These are phyloP conservation scores for Cyprinodon variegatus DNA, from an alignment of 2,113 vertebrate genomes.

Conservation along the genomic window DNA sequence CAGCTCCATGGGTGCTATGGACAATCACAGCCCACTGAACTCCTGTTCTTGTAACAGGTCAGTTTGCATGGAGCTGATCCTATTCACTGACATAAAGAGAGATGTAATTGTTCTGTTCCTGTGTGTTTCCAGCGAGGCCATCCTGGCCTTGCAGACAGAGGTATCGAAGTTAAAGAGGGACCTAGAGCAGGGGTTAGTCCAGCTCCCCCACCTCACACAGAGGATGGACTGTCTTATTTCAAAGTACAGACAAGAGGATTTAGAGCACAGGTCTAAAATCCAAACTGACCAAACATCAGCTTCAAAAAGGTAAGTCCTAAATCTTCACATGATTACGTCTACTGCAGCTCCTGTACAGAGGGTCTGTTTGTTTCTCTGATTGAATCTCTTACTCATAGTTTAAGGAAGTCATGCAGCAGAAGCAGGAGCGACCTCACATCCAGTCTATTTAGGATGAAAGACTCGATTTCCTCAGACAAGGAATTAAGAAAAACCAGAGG, in stretches of 20 bases:
- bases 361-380: not conserved
- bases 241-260: constrained; percentile 55
- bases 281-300: constrained; percentile 34
- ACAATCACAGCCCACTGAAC: constrained; percentile 28
- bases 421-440: constrained; percentile 24
- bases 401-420: constrained; percentile 37
- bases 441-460: constrained; percentile 54
- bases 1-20: constrained; percentile 30
- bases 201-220: constrained; percentile 71
- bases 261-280: constrained; percentile 44
- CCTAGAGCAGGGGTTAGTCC: constrained; percentile 73
- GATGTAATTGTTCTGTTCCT: not conserved
- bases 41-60: constrained; percentile 77
- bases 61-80: constrained; percentile 5
- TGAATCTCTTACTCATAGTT: constrained; percentile 15
- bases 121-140: constrained; percentile 67
- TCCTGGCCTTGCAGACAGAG: constrained; percentile 76
- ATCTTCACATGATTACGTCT: not conserved
- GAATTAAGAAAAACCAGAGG: constrained; percentile 70
- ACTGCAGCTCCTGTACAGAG: not conserved
- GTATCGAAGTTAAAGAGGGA: constrained; percentile 76
- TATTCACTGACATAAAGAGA: not conserved
- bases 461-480: constrained; percentile 80
- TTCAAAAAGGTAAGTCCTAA: constrained; percentile 55
- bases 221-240: constrained; percentile 69